These are phyloP conservation scores for Gnathonemus echidnorhynchus DNA, from an alignment of 2,113 vertebrate species.

Conservation along the genomic window DNA sequence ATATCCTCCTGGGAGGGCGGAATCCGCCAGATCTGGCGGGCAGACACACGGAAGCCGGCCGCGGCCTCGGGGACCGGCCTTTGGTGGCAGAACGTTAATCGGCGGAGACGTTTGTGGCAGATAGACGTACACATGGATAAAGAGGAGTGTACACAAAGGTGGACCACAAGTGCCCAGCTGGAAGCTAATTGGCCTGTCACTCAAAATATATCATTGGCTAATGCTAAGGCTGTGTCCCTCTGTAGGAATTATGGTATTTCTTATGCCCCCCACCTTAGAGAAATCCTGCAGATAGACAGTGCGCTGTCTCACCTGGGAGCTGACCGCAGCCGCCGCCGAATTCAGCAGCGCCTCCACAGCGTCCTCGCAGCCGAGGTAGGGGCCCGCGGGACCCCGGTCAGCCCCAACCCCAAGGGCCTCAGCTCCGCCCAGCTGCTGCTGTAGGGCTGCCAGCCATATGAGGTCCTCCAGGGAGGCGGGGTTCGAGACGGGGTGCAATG, in stretches of 20 bases:
- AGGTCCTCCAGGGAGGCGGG: conserved; percentile 83
- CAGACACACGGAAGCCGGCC: neutral
- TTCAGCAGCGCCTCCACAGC: conserved; percentile 88
- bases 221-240: neutral
- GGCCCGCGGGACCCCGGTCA: conserved; percentile 73
- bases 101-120: neutral
- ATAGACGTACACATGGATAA: neutral
- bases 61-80: neutral
- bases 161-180: neutral
- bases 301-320: conserved; percentile 65
- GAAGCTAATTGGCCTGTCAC: neutral
- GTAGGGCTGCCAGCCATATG: conserved; percentile 91
- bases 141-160: neutral
- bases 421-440: conserved; percentile 90
- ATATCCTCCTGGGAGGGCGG: neutral
- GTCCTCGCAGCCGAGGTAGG: conserved; percentile 87
- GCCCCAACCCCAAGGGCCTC: conserved; percentile 57
- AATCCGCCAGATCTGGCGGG: neutral
- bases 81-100: neutral
- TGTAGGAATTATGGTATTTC: neutral
- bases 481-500: conserved; percentile 43
- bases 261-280: neutral
- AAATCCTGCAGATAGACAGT: neutral
- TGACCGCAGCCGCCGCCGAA: conserved; percentile 75
- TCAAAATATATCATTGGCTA: neutral